Evolutionary conservation across 2,888 invertebrate species (phyloP), one percentile per base, ranked within the genome.

Genomic region (Xiphydria camelus): DNA sequence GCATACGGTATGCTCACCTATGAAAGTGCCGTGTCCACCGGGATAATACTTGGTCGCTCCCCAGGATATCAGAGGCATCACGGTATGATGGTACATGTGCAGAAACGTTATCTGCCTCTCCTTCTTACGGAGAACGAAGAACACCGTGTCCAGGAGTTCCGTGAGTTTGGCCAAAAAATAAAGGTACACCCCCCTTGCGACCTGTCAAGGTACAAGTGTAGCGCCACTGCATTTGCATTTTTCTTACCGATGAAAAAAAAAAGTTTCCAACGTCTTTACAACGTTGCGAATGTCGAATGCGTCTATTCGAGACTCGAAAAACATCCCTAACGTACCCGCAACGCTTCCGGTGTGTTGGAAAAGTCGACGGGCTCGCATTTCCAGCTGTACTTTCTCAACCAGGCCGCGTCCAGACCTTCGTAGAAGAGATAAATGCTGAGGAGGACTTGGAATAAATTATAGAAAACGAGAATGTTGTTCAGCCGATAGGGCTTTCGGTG

Each of bases 61-160:
- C 95, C 95, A 96, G 40, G 91, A 90, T 62, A 91, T 87, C 82
- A 93, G 83, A 1, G 94, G 94, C 95, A 96, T 96, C 32, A 93
- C 89, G 0, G 93, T 91, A 70, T 96, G 95, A 73, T 96, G 96
- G 69, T 94, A 94, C 62, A 95, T 82, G 68, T 96, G 95, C 41
- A 96, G 83, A 72, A 92, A 91, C 1, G 91, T 89, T 38, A 95
- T 86, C 77, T 96, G 95, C 4, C 84, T 83, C 55, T 91, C 85
- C 67, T 94, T 95, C 79, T 96, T 96, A 40, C 95, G 82, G 62
- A 95, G 79, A 12, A 95, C 90, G 77, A 96, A 96, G 81, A 95
- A 95, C 15, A 94, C 85, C 1, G 94, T 94, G 69, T 95, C 94
- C 38, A 94, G 80, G 3, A 95, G 83, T 73, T 95, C 95, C 1